These are phyloP conservation scores for Drosophila gaucha DNA, from an alignment of 2,888 invertebrate species.

Conservation along the genomic window DNA sequence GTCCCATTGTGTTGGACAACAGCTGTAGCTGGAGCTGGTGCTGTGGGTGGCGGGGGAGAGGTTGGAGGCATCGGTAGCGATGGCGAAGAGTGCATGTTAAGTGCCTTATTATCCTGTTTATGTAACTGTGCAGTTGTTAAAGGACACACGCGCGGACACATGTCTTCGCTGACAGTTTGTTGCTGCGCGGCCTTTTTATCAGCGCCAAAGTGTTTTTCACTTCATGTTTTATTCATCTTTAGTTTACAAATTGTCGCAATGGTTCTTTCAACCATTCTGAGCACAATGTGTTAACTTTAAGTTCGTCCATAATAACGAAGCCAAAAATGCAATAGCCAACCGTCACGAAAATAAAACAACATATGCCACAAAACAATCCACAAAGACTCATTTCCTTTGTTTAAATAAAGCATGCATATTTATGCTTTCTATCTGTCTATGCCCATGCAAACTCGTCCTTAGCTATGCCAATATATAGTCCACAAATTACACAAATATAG, in stretches of 20 bases:
- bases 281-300: constrained; percentile 62
- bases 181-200: constrained; percentile 35
- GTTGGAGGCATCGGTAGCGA: constrained; percentile 27
- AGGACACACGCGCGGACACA: constrained; percentile 45
- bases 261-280: constrained; percentile 45
- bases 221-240: constrained; percentile 76
- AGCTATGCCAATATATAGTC: neutral
- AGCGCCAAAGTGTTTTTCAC: constrained; percentile 53
- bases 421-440: neutral
- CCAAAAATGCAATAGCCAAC: constrained; percentile 1
- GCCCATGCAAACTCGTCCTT: neutral
- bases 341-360: neutral
- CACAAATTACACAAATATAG: neutral
- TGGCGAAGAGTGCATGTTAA: constrained; percentile 73
- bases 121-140: constrained; percentile 73
- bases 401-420: constrained; percentile 2
- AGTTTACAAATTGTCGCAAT: constrained; percentile 69
- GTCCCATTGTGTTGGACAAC: constrained; percentile 60
- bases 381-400: neutral
- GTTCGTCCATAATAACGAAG: constrained; percentile 14
- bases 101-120: constrained; percentile 80
- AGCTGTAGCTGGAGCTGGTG: constrained; percentile 21
- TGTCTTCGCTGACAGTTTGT: constrained; percentile 21
- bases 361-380: neutral
- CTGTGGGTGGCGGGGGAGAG: neutral